Evolutionary conservation across 2,888 invertebrate genomes (phyloP).

Genomic region (Pediacus dermestoides): DNA sequence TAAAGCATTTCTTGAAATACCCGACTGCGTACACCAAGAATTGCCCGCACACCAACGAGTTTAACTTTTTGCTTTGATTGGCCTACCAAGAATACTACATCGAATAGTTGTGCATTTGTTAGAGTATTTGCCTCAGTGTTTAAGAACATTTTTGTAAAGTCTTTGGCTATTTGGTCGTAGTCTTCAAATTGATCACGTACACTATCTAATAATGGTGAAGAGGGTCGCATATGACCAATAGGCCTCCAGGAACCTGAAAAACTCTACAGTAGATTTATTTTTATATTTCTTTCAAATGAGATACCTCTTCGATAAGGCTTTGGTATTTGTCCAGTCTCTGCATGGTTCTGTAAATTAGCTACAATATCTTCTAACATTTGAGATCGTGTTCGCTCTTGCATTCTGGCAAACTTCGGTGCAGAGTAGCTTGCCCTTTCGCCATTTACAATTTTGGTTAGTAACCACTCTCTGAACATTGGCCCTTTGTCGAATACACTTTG

Average conservation of each 20-base stretch:
- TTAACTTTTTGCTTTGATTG: constrained; percentile 85
- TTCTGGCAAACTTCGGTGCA: constrained; percentile 90
- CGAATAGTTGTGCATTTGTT: constrained; percentile 79
- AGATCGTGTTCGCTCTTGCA: constrained; percentile 89
- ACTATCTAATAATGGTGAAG: constrained; percentile 86
- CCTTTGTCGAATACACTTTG: constrained; percentile 93
- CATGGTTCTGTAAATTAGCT: constrained; percentile 89
- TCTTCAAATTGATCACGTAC: constrained; percentile 92
- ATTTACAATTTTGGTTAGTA: constrained; percentile 89
- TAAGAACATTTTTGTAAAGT: constrained; percentile 84
- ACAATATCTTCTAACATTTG: constrained; percentile 95
- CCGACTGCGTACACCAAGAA: constrained; percentile 85
- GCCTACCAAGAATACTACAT: constrained; percentile 86
- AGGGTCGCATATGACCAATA: constrained; percentile 91
- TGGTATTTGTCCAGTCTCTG: constrained; percentile 92
- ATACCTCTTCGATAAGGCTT: constrained; percentile 84
- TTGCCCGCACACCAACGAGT: constrained; percentile 87
- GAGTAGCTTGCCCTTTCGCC: constrained; percentile 92
- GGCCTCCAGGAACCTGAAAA: constrained; percentile 83
- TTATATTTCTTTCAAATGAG: not conserved
- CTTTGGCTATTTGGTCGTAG: constrained; percentile 89
- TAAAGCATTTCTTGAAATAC: constrained; percentile 94
- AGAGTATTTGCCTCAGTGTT: constrained; percentile 77
- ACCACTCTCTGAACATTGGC: constrained; percentile 92
- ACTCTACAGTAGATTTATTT: not conserved